Base-by-base conservation (phyloP, 2,888 invertebrate genomes). In the Orthosia gracilis region DNA sequence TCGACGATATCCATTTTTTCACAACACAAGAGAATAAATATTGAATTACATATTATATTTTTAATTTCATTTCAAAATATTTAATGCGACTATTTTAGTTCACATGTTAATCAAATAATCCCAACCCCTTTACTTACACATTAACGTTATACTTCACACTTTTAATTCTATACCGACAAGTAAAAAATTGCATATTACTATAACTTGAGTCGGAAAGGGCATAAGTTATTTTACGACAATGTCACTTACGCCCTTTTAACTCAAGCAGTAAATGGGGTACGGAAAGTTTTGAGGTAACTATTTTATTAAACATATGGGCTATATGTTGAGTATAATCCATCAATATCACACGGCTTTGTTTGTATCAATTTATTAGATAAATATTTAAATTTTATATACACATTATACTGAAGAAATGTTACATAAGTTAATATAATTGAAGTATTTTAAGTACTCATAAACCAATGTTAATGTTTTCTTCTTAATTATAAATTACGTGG, bases 311-410 rank as follows among this genome's bases (percentile, higher is more conserved):
- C 55, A 70, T 67, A 85, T 71, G 69, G 68, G 72, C 69, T 82
- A 84, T 88, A 88, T 86, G 87, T 88, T 91, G 89, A 84, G 87
- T 91, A 89, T 89, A 90, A 90, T 89, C 83, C 85, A 85, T 91
- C 85, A 87, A 88, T 94, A 94, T 94, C 94, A 94, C 94, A 93
- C 92, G 85, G 91, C 85, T 91, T 92, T 91, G 86, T 91, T 92
- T 91, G 86, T 90, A 90, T 88, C 82, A 83, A 80, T 74, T 82
- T 71, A 81, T 81, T 84, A 69, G 72, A 78, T 86, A 86, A 73
- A 78, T 83, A 86, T 86, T 77, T 77, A 78, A 74, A 9, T 77
- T 59, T 66, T 76, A 86, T 71, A 74, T 84, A 82, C 65, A 83
- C 52, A 63, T 76, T 78, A 26, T 57, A 82, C 40, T 55, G 63